phyloP scores from a whole-genome alignment of 2,113 vertebrate species.

The Cyanistes caeruleus region DNA sequence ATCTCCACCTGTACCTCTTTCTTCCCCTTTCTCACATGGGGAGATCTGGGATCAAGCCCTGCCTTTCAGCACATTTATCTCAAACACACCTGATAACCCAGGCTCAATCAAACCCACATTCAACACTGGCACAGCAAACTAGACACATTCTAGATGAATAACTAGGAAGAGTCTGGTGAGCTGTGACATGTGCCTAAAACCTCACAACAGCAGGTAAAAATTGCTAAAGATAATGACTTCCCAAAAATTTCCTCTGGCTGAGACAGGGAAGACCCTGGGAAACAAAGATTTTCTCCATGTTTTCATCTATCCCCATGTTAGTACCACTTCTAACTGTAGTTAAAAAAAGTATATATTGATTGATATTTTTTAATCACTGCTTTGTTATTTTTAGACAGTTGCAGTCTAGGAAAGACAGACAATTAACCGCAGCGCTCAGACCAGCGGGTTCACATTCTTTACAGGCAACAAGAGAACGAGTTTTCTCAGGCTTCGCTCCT shows the following conservation, averaged over 20 bases:
- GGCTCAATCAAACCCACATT: rapidly evolving
- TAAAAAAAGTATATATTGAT: not conserved
- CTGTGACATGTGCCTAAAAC: not conserved
- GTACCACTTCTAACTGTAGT: not conserved
- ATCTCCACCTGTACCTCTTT: not conserved
- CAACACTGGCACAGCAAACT: rapidly evolving
- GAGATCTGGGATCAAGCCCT: not conserved
- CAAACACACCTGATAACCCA: not conserved
- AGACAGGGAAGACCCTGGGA: not conserved
- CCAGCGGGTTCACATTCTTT: constrained; percentile 51
- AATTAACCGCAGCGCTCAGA: constrained; percentile 28
- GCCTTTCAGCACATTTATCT: not conserved
- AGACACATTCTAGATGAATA: not conserved
- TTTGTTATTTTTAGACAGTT: constrained; percentile 52
- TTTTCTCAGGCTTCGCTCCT: constrained; percentile 19
- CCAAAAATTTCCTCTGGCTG: not conserved
- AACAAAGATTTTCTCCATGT: not conserved
- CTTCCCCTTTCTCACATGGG: not conserved
- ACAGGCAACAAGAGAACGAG: not conserved
- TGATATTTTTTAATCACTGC: constrained; percentile 28
- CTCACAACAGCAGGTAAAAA: not conserved
- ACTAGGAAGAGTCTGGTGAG: not conserved
- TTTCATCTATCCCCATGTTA: not conserved
- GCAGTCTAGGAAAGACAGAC: constrained; percentile 23
- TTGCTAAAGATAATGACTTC: rapidly evolving